phyloP scores from a whole-genome alignment of 2,797 vertebrate genomes.

The Cetoscarus ocellatus region DNA sequence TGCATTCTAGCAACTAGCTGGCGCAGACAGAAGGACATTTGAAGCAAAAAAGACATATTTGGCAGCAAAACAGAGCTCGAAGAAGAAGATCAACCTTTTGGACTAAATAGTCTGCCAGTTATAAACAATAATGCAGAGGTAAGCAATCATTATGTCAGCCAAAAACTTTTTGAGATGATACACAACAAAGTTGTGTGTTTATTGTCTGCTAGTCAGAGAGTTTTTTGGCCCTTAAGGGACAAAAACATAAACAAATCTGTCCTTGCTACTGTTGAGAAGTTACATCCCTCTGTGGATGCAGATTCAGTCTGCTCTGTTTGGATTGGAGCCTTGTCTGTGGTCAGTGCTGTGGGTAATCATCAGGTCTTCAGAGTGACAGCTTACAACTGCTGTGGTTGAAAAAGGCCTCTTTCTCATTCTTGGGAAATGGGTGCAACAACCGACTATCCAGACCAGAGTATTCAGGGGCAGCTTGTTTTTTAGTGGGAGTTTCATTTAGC shows the following conservation, averaged over 20 bases:
- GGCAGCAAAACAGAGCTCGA: no score
- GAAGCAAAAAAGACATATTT: no score
- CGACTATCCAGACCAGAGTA: slow-evolving; percentile 30
- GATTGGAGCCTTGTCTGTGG: slow-evolving; percentile 24
- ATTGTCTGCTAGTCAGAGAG: neutral
- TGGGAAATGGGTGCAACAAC: slow-evolving; percentile 35
- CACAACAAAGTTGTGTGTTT: neutral
- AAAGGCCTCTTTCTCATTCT: slow-evolving; percentile 35
- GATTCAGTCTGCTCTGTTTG: slow-evolving; percentile 23
- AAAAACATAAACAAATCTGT: neutral
- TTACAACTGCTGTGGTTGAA: slow-evolving; percentile 54
- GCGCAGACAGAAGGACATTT: no score
- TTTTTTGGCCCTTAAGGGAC: slow-evolving; percentile 1
- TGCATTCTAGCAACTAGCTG: no score
- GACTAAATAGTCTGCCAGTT: neutral
- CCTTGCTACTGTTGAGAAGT: slow-evolving; percentile 19
- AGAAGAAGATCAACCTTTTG: no score
- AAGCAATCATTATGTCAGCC: neutral
- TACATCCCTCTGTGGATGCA: neutral
- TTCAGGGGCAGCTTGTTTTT: slow-evolving; percentile 42
- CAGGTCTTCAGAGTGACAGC: slow-evolving; percentile 49
- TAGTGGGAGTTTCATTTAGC: slow-evolving; percentile 41
- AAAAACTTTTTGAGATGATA: neutral
- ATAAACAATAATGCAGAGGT: neutral
- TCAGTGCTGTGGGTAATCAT: slow-evolving; percentile 28